Conservation (phyloP, 2,888 invertebrate genomes). For the Parnassius glacialis region DNA sequence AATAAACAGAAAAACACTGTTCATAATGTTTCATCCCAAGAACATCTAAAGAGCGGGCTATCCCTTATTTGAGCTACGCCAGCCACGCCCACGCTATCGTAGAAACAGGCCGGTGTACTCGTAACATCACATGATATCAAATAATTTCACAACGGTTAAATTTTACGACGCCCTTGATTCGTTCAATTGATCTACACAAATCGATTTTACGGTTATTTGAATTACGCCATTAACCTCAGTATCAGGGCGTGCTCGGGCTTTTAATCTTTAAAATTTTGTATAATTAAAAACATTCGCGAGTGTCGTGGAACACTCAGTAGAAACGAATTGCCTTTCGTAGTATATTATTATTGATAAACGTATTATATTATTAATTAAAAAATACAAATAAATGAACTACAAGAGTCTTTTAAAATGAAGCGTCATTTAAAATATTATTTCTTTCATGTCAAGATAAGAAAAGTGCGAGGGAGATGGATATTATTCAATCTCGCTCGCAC, state of each 20-base stretch:
- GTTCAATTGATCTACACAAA: background rate
- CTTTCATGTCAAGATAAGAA: too few species aligned
- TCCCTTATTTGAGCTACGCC: slow-evolving; percentile 28
- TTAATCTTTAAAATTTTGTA: too few species aligned
- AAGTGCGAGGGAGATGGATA: too few species aligned
- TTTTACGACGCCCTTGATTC: slow-evolving; percentile 21
- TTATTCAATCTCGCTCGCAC: too few species aligned
- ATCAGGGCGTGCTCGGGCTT: slow-evolving; percentile 2
- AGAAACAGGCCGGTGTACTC: slow-evolving; percentile 9
- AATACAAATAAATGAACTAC: too few species aligned
- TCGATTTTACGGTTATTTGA: slow-evolving; percentile 4
- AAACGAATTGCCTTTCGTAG: too few species aligned
- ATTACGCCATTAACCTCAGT: slow-evolving; percentile 13
- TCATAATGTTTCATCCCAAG: background rate
- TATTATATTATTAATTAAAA: too few species aligned
- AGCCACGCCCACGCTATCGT: slow-evolving; percentile 36
- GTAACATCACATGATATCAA: slow-evolving; percentile 7
- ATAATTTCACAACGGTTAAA: slow-evolving; percentile 19
- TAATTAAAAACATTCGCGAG: too few species aligned
- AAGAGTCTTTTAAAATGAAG: too few species aligned
- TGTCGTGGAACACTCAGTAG: too few species aligned
- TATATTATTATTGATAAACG: too few species aligned
- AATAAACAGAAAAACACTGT: background rate
- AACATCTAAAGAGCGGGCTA: slow-evolving; percentile 4
- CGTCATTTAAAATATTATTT: too few species aligned